phyloP scores from a whole-genome alignment of 2,797 vertebrate species.

The Eutrigla gurnardus region DNA sequence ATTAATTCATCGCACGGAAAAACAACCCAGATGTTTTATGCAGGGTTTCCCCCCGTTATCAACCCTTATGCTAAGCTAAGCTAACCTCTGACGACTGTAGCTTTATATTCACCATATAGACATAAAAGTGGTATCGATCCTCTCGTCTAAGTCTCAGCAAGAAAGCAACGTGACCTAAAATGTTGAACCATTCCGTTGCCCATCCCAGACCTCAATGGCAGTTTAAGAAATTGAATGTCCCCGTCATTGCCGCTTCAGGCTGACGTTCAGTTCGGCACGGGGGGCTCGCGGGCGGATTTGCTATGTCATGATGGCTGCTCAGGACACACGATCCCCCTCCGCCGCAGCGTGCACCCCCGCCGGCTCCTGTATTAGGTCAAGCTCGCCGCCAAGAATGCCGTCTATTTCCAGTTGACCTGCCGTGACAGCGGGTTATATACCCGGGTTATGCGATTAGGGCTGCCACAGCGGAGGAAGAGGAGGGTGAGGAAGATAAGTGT shows the following conservation, averaged over 20 bases:
- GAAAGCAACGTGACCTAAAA: not conserved
- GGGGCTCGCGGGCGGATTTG: conserved; percentile 49
- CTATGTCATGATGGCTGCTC: conserved; percentile 70
- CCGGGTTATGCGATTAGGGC: conserved; percentile 54
- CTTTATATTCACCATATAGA: not conserved
- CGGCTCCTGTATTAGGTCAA: conserved; percentile 56
- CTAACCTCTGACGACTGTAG: not conserved
- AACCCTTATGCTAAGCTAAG: conserved; percentile 25
- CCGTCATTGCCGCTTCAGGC: conserved; percentile 13
- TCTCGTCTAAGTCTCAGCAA: not conserved
- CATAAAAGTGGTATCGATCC: not conserved
- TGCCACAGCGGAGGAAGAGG: conserved; percentile 48
- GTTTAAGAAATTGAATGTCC: not conserved
- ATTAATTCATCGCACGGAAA: too few species aligned
- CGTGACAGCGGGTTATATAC: conserved; percentile 62
- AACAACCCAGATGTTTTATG: not conserved
- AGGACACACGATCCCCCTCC: conserved; percentile 50
- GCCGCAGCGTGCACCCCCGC: conserved; percentile 18
- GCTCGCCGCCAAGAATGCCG: conserved; percentile 47
- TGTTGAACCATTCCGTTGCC: too few species aligned
- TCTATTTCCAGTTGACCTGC: conserved; percentile 75
- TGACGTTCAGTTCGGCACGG: conserved; percentile 16
- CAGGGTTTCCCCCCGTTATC: not conserved
- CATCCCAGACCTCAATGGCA: not conserved
- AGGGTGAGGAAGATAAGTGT: conserved; percentile 66